These are phyloP conservation scores for Theropithecus gelada DNA, from an alignment of 2,113 vertebrate species.

Conservation along the genomic window DNA sequence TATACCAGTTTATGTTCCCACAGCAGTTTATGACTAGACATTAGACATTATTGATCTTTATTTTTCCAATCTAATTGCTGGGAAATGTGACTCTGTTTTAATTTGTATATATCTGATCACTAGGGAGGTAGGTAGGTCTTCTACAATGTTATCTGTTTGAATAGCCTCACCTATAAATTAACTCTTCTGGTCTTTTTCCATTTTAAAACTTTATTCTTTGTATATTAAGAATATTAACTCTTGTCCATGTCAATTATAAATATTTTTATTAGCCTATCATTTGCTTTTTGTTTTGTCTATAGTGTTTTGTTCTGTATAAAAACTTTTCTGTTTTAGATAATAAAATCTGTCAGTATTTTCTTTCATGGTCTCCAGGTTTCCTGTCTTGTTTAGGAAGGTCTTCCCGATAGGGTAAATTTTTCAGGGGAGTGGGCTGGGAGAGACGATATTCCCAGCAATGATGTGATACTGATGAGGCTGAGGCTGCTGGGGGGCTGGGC, in stretches of 20 bases:
- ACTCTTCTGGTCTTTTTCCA: neutral
- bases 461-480: neutral
- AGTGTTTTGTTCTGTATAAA: neutral
- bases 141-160: slow-evolving; percentile 48
- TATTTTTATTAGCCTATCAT: slow-evolving; percentile 20
- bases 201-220: neutral
- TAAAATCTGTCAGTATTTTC: neutral
- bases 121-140: neutral
- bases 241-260: neutral
- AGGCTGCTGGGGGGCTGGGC: neutral
- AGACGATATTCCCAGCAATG: neutral
- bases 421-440: neutral
- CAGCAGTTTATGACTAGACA: slow-evolving; percentile 56
- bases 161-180: slow-evolving; percentile 20
- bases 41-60: slow-evolving; percentile 42
- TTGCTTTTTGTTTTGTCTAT: slow-evolving; percentile 47
- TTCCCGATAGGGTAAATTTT: neutral
- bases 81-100: slow-evolving; percentile 50
- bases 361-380: neutral
- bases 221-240: slow-evolving; percentile 29
- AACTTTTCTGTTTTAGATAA: neutral
- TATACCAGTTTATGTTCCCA: slow-evolving; percentile 42
- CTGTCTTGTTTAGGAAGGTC: neutral
- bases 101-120: neutral
- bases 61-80: slow-evolving; percentile 44